Percentiles rank a stretch among this genome's conserved stretches.
phyloP scores from a whole-genome alignment of 2,797 vertebrate species.

The Phalanger gymnotis region DNA sequence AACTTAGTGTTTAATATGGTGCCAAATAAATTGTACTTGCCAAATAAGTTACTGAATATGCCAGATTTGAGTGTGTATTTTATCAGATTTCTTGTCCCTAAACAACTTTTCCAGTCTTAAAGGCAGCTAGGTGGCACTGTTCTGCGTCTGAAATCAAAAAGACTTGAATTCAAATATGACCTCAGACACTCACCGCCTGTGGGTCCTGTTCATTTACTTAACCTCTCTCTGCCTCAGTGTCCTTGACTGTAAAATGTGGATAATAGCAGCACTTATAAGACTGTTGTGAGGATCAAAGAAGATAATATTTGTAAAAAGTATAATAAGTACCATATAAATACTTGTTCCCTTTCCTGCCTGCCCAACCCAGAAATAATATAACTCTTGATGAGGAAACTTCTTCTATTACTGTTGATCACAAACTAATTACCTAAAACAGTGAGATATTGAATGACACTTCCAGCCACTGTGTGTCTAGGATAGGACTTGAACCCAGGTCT shows the following conservation, averaged over 20 bases:
- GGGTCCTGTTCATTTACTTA: too few relatives aligned
- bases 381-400: neutral
- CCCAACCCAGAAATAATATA: neutral
- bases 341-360: neutral
- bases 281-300: neutral
- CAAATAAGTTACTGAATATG: neutral
- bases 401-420: neutral
- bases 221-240: neutral
- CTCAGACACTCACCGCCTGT: neutral
- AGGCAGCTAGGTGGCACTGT: neutral
- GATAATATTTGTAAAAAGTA: neutral
- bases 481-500: neutral
- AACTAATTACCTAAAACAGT: neutral
- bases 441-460: neutral
- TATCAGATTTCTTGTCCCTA: neutral
- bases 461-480: neutral
- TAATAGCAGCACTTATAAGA: neutral
- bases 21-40: neutral
- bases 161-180: neutral
- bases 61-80: neutral
- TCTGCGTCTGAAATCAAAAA: neutral
- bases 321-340: neutral
- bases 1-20: neutral
- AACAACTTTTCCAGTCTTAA: constrained; percentile 7
- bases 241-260: neutral